Evolutionary conservation across 2,888 invertebrate species (phyloP), one percentile per base, ranked within the genome.

Genomic region (Xanthia icteritia): DNA sequence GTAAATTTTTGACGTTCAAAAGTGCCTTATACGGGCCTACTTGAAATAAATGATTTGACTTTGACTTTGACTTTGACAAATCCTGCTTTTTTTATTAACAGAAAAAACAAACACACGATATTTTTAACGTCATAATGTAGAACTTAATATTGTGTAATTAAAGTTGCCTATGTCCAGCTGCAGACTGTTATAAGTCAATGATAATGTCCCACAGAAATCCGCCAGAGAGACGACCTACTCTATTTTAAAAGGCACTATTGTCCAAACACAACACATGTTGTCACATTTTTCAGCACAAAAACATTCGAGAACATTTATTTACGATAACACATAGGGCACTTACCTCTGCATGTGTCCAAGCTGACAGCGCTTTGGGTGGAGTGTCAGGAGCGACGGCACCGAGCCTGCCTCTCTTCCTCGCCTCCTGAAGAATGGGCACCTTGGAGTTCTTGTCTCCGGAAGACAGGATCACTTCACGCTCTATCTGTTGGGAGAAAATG

Each of bases 371-470:
- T 91, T 98, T 98, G 61, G 98, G 97, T 1, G 98, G 98, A 11
- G 97, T 97, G 93, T 98, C 98, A 31, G 98, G 98, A 8, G 98
- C 98, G 51, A 98, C 97, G 2, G 98, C 97, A 0, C 96, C 97
- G 78, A 97, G 97, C 42, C 96, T 88, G 23, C 96, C 96, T 39
- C 96, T 91, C 88, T 96, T 95, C 92, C 98, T 97, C 89, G 98
- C 98, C 90, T 98, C 98, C 93, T 98, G 97, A 75, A 98, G 97
- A 83, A 98, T 98, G 4, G 98, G 98, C 75, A 98, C 98, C 93
- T 98, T 98, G 58, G 98, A 98, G 93, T 98, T 98, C 94, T 98
- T 98, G 92, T 98, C 98, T 0, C 97, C 97, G 56, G 97, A 98
- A 5, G 98, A 98, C 76, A 98, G 94, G 75, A 98, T 97, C 88